A percentile compares a stretch with the other conserved stretches of the same genome.
These are phyloP conservation scores for Osmerus mordax DNA, from an alignment of 2,113 vertebrate genomes.

Conservation along the genomic window DNA sequence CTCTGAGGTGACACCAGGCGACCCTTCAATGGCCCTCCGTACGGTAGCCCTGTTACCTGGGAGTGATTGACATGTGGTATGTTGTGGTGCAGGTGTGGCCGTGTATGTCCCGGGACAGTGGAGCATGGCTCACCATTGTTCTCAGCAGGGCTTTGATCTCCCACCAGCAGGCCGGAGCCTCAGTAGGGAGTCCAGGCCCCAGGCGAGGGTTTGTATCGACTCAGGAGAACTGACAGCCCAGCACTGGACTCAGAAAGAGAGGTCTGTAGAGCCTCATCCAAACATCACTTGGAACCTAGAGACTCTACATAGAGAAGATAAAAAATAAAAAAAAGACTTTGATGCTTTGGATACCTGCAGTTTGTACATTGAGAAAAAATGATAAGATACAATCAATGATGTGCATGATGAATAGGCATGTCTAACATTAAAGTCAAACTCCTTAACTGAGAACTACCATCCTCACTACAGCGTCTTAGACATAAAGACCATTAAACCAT, in stretches of 20 bases:
- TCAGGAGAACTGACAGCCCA: constrained; percentile 53
- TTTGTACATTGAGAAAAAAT: neutral
- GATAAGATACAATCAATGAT: neutral
- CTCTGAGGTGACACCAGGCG: no score
- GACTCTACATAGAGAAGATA: neutral
- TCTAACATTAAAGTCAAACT: constrained; percentile 44
- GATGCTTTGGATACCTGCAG: no score
- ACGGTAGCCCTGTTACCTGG: constrained; percentile 43
- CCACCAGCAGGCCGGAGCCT: constrained; percentile 74
- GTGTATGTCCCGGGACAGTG: constrained; percentile 69
- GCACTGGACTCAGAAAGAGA: constrained; percentile 29
- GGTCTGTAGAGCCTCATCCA: constrained; percentile 19
- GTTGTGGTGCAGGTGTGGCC: constrained; percentile 78
- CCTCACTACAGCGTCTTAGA: constrained; percentile 32
- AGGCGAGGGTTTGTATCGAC: constrained; percentile 69
- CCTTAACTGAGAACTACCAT: constrained; percentile 46
- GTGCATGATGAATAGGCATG: neutral
- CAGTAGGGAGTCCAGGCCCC: constrained; percentile 74
- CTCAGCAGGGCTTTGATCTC: constrained; percentile 83
- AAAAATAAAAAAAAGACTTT: neutral
- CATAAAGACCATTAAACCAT: constrained; percentile 65
- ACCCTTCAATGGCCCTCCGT: neutral
- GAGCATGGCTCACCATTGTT: constrained; percentile 82
- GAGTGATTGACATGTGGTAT: constrained; percentile 70
- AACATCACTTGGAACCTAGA: constrained; percentile 18